phyloP scores from a whole-genome alignment of 2,113 vertebrate species.

The Rhabdornis inornatus region DNA sequence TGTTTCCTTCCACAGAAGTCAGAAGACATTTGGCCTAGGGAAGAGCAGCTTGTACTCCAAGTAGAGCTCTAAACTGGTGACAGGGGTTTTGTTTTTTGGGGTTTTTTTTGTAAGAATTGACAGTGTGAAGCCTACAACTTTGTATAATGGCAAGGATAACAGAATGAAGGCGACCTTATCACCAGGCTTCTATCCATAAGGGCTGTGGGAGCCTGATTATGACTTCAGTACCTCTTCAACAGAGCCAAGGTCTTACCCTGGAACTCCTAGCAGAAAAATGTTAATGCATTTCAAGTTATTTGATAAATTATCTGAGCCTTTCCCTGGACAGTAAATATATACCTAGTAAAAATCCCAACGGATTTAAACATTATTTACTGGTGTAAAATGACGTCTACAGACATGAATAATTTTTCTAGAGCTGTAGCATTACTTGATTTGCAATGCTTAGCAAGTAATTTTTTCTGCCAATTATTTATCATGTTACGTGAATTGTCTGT shows the following conservation, averaged over 20 bases:
- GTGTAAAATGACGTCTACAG: neutral
- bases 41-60: neutral
- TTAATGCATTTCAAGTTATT: neutral
- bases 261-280: neutral
- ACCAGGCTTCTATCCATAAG: neutral
- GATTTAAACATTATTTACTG: neutral
- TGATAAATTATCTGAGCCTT: neutral
- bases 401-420: neutral
- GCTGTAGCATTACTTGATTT: constrained; percentile 15
- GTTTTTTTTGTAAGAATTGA: neutral
- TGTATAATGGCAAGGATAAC: neutral
- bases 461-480: neutral
- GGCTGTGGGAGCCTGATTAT: neutral
- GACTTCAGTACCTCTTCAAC: neutral
- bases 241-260: neutral
- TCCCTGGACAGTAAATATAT: neutral
- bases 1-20: neutral
- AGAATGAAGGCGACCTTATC: neutral
- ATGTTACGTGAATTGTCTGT: neutral
- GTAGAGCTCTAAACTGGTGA: neutral
- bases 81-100: neutral
- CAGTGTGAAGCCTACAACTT: neutral
- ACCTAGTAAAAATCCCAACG: neutral
- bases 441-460: neutral
- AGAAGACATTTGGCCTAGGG: neutral